phyloP scores from a whole-genome alignment of 2,888 invertebrate genomes.

The Melitaea athalia region DNA sequence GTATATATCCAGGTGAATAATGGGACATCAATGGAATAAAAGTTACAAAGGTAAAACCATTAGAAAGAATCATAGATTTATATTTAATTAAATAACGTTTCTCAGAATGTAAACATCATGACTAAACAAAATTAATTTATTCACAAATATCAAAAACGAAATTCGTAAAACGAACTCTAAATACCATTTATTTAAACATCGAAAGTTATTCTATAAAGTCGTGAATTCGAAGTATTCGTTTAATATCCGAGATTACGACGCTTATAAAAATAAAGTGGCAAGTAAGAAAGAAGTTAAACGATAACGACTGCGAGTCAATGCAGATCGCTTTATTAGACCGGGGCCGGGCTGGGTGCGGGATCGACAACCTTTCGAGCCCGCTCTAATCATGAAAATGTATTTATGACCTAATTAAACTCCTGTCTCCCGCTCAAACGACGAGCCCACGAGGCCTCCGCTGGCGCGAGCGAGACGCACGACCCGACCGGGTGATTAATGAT shows the following conservation, averaged over 20 bases:
- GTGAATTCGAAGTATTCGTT: conserved; percentile 14
- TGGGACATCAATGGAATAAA: too few relatives aligned
- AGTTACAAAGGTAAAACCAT: too few relatives aligned
- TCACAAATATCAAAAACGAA: not conserved
- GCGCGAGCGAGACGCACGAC: conserved; percentile 59
- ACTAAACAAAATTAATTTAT: not conserved
- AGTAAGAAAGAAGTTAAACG: conserved; percentile 32
- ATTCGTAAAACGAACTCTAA: not conserved
- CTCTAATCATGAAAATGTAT: conserved; percentile 81
- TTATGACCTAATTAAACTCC: conserved; percentile 82
- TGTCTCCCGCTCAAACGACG: conserved; percentile 64
- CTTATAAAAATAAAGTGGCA: conserved; percentile 34
- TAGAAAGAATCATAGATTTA: too few relatives aligned
- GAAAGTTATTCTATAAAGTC: conserved; percentile 11
- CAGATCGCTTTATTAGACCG: conserved; percentile 26
- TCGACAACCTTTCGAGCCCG: conserved; percentile 48
- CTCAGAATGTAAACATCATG: too few relatives aligned
- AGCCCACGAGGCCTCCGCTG: conserved; percentile 45
- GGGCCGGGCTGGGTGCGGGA: conserved; percentile 11
- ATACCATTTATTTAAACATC: conserved; percentile 7
- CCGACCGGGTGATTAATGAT: conserved; percentile 84
- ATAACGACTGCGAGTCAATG: conserved; percentile 31
- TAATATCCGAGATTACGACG: conserved; percentile 35
- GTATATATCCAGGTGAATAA: too few relatives aligned
- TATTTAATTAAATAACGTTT: too few relatives aligned